phyloP scores from a whole-genome alignment of 2,888 invertebrate species.

The Nymphalis urticae region DNA sequence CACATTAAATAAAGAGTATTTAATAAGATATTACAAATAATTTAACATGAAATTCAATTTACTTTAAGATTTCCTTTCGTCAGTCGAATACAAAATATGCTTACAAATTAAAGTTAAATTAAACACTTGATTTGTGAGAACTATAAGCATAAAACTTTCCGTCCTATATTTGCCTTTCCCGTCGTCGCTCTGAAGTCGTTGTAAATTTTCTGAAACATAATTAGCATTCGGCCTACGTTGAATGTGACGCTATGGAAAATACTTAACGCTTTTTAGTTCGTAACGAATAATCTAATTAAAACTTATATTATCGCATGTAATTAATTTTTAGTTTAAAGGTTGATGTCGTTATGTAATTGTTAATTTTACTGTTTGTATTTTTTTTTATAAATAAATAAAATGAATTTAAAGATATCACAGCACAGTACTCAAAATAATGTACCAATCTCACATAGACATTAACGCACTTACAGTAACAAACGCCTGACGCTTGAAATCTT shows the following conservation, averaged over 20 bases:
- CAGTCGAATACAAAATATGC: slow-evolving; percentile 11
- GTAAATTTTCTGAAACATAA: slow-evolving; percentile 31
- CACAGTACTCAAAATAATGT: too few species aligned
- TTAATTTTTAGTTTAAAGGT: neutral
- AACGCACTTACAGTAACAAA: too few species aligned
- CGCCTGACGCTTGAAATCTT: too few species aligned
- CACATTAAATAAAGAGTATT: too few species aligned
- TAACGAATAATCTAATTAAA: slow-evolving; percentile 16
- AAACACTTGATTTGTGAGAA: slow-evolving; percentile 12
- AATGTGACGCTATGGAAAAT: slow-evolving; percentile 26
- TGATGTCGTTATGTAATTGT: neutral
- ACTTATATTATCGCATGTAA: neutral
- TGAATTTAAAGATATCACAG: too few species aligned
- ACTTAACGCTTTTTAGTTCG: slow-evolving; percentile 12
- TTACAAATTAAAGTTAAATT: slow-evolving; percentile 8
- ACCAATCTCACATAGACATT: too few species aligned
- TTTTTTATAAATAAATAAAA: too few species aligned
- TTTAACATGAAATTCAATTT: neutral
- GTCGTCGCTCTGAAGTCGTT: slow-evolving; percentile 25
- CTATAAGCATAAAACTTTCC: slow-evolving; percentile 19
- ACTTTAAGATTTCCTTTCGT: slow-evolving; percentile 3
- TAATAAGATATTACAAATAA: neutral
- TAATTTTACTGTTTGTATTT: too few species aligned
- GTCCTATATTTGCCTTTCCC: slow-evolving; percentile 24
- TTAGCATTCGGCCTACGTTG: slow-evolving; percentile 31